Evolutionary conservation across 2,888 invertebrate species (phyloP).

Genomic region (Clitarchus hookeri): DNA sequence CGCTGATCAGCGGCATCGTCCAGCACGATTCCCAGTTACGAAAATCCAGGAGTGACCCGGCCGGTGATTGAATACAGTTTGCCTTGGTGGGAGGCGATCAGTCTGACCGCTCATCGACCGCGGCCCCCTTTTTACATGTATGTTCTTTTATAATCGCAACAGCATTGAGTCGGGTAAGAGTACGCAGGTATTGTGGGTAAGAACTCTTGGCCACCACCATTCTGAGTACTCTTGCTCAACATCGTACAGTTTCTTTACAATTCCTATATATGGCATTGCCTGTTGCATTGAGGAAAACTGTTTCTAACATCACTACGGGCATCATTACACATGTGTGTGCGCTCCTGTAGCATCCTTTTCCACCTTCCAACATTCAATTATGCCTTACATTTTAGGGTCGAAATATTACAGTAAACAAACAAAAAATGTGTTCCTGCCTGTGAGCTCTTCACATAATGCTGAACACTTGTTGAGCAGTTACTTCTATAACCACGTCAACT

Average conservation of each 20-base stretch:
- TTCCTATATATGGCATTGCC: neutral
- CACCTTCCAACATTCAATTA: neutral
- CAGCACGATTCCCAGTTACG: no score
- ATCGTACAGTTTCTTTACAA: neutral
- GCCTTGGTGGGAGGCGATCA: no score
- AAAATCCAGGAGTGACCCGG: no score
- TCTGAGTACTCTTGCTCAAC: constrained; percentile 5
- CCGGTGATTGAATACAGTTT: no score
- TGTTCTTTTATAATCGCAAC: neutral
- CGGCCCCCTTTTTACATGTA: no score
- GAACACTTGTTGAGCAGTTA: neutral
- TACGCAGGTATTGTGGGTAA: neutral
- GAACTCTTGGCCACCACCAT: neutral
- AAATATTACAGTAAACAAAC: constrained; percentile 16
- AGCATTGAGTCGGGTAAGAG: constrained; percentile 1
- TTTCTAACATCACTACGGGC: neutral
- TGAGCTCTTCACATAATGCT: neutral
- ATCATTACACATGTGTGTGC: neutral
- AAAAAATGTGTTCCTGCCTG: constrained; percentile 10
- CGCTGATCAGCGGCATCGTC: no score
- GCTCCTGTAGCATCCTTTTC: neutral
- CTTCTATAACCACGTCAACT: neutral
- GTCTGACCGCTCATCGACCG: no score
- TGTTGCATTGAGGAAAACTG: neutral
- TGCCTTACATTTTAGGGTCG: neutral